Conservation (phyloP, 37 sponge, comb jelly and placozoan species). For the Haliclona indistincta region DNA sequence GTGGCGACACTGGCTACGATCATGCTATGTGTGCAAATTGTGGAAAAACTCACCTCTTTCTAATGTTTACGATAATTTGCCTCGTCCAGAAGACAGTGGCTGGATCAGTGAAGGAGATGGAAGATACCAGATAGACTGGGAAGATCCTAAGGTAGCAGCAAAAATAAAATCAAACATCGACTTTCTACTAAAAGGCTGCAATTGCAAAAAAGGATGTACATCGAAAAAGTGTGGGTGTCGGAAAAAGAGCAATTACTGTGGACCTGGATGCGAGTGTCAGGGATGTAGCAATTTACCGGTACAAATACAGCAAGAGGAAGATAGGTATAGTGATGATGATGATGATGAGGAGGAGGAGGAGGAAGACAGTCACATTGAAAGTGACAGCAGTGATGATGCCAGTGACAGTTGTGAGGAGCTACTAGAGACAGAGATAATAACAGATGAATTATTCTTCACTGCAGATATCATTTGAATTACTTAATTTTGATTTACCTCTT, state of each 20-base stretch:
- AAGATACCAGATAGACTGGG: constrained; percentile 22
- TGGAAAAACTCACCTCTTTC: constrained; percentile 6
- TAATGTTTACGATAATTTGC: neutral
- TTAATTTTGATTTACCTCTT: no score
- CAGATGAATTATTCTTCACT: no score
- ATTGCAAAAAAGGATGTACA: constrained; percentile 34
- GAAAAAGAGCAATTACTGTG: constrained; percentile 19
- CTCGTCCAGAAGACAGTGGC: constrained; percentile 12
- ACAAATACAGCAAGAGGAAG: no score
- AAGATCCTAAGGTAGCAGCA: neutral
- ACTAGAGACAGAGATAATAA: no score
- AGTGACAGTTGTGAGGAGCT: no score
- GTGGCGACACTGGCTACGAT: constrained; percentile 24
- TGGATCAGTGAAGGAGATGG: neutral
- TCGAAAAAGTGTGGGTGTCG: constrained; percentile 12
- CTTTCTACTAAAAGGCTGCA: constrained; percentile 17
- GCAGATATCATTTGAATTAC: no score
- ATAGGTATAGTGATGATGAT: no score
- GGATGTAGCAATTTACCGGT: no score
- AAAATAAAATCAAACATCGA: neutral
- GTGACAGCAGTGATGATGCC: no score
- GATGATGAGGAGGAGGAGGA: no score
- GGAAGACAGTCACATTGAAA: no score
- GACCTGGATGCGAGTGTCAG: constrained; percentile 37
- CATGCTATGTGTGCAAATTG: constrained; percentile 4